phyloP scores from a whole-genome alignment of 2,113 vertebrate species.

The Crotalus tigris region DNA sequence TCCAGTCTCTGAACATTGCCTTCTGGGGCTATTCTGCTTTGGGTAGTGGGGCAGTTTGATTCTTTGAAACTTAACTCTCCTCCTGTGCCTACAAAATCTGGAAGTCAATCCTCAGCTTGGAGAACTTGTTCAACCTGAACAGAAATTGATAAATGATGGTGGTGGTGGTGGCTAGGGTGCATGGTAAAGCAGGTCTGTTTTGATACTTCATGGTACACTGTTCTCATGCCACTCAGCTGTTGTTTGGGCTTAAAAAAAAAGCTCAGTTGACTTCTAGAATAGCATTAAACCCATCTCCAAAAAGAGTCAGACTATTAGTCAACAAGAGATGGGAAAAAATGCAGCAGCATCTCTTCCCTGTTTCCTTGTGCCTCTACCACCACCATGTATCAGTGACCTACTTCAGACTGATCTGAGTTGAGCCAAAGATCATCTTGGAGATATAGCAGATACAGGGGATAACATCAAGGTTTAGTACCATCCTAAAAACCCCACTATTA shows the following conservation, averaged over 20 bases:
- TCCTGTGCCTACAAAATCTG: not conserved
- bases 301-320: not conserved
- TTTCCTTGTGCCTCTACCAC: not conserved
- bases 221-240: not conserved
- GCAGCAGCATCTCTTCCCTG: not conserved
- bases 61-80: not conserved
- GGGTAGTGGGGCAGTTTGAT: not conserved
- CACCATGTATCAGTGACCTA: not conserved
- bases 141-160: not conserved
- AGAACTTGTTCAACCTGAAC: not conserved
- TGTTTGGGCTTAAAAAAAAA: not conserved
- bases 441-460: not conserved
- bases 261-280: not conserved
- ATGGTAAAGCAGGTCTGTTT: not conserved
- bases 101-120: not conserved
- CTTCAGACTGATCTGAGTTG: not conserved
- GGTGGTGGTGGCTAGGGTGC: not conserved
- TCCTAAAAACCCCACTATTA: not conserved
- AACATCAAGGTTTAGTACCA: not conserved
- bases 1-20: not conserved
- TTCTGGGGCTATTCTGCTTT: not conserved
- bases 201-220: not conserved
- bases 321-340: not conserved
- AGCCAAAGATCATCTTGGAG: not conserved
- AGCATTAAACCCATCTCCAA: not conserved